phyloP scores from a whole-genome alignment of 2,113 vertebrate genomes.

The Picathartes gymnocephalus region DNA sequence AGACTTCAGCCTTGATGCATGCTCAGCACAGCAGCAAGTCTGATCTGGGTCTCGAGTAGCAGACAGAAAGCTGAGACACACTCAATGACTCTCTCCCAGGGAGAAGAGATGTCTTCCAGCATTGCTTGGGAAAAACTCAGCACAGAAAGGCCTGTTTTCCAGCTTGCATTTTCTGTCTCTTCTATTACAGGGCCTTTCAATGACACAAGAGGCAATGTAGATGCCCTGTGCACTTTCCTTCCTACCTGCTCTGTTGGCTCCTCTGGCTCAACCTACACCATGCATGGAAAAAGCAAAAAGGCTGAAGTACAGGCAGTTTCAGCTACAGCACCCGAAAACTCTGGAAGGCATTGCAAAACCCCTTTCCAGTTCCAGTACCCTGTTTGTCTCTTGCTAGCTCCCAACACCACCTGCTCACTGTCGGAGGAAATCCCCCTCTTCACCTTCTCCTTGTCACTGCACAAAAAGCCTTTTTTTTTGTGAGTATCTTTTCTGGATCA shows the following conservation, averaged over 20 bases:
- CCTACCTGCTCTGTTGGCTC: not conserved
- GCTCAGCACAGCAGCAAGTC: not conserved
- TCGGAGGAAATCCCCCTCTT: not conserved
- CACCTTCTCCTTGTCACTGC: fast-evolving
- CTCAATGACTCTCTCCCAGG: not conserved
- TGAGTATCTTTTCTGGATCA: not conserved
- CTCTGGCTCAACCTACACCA: not conserved
- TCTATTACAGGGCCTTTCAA: not conserved
- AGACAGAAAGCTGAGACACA: not conserved
- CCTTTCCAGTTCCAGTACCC: not conserved
- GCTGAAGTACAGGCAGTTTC: not conserved
- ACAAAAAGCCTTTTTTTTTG: not conserved
- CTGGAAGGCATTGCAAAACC: fast-evolving
- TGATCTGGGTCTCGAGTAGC: not conserved
- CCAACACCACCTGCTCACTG: not conserved
- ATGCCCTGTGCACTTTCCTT: not conserved
- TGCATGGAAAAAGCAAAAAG: not conserved
- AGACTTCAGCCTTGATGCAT: not conserved
- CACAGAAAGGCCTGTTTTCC: not conserved
- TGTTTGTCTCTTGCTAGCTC: not conserved
- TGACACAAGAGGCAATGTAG: not conserved
- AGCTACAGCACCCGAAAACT: not conserved
- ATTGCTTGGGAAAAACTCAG: not conserved
- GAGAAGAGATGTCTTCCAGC: not conserved
- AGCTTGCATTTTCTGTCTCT: not conserved